Base-by-base conservation (phyloP, 2,113 vertebrate species). In the Bos indicus region DNA sequence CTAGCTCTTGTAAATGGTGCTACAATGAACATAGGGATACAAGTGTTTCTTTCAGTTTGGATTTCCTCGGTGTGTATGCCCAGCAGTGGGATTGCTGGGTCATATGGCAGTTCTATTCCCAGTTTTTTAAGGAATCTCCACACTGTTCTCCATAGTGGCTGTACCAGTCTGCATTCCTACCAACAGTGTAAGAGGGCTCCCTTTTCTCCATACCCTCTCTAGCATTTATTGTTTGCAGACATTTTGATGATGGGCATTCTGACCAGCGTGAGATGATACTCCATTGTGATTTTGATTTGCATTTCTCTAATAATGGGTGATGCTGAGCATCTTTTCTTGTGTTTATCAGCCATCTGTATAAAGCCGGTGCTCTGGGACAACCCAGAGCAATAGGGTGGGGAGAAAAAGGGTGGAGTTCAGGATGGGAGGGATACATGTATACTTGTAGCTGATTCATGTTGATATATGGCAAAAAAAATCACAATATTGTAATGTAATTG, bases 281-380 rank as follows among this genome's bases (percentile, higher is more conserved):
- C 19, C 67, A 40, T 3, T 71, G n/a, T 40, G 19, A 71, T 71
- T 71, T 36, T 40, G n/a, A 36, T 40, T 71, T 71, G 67, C 67
- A 40, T 40, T 71, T 71, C n/a, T 71, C 67, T 40, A 71, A 40
- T 40, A 71, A 71, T 71, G 67, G 23, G n/a, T 40, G 67, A 36
- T 23, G 10, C 19, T 71, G 19, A 71, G n/a, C n/a, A 71, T 23
- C 67, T 71, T 71, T 71, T 71, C 67, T 71, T 40, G 10, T 71
- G n/a, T 40, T 23, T 36, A 40, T 71, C n/a, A 71, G 67, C 64
- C n/a, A 36, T 71, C 67, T 71, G n/a, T 71, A 71, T 71, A 40
- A 71, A 71, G n/a, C 19, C 0, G 0, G 10, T 6, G 67, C n/a
- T 71, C 67, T 40, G 67, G n/a, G 10, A 12, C 10, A 12, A 40